Evolutionary conservation across 2,888 invertebrate genomes (phyloP).

Genomic region (Chrysodeixis includens): DNA sequence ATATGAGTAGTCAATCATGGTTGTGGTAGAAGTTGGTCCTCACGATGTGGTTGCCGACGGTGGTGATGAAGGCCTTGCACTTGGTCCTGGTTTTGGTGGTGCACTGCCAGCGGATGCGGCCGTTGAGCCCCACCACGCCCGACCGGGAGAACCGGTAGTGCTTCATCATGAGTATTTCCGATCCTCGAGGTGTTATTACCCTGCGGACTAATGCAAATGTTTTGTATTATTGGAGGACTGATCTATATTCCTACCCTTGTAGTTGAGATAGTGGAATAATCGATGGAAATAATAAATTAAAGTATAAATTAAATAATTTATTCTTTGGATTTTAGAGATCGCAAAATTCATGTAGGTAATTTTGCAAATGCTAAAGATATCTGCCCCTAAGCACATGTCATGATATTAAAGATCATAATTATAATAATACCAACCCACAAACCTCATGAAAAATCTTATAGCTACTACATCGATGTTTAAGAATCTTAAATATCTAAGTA

Average conservation of each 20-base stretch:
- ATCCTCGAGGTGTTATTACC: slow-evolving; percentile 29
- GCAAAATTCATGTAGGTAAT: not conserved
- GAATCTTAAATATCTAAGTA: too few species aligned
- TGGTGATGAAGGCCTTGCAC: slow-evolving; percentile 61
- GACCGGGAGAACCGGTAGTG: slow-evolving; percentile 59
- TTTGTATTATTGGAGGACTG: slow-evolving; percentile 8
- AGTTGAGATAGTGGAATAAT: not conserved
- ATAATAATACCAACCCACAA: too few species aligned
- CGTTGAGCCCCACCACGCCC: slow-evolving; percentile 45
- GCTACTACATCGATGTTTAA: too few species aligned
- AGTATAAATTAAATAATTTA: not conserved
- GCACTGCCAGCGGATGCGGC: slow-evolving; percentile 64
- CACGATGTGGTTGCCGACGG: slow-evolving; percentile 37
- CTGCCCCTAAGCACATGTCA: not conserved
- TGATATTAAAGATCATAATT: too few species aligned
- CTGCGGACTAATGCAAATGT: slow-evolving; percentile 33
- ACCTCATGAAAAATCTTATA: too few species aligned
- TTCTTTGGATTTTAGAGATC: not conserved
- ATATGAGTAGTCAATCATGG: slow-evolving; percentile 21
- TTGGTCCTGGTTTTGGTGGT: slow-evolving; percentile 58
- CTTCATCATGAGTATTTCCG: slow-evolving; percentile 46
- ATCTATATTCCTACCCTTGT: not conserved
- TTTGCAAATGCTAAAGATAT: not conserved
- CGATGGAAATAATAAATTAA: not conserved
- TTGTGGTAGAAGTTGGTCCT: slow-evolving; percentile 44